Evolutionary conservation across 2,888 invertebrate genomes (phyloP).

Genomic region (Globia sparganii): DNA sequence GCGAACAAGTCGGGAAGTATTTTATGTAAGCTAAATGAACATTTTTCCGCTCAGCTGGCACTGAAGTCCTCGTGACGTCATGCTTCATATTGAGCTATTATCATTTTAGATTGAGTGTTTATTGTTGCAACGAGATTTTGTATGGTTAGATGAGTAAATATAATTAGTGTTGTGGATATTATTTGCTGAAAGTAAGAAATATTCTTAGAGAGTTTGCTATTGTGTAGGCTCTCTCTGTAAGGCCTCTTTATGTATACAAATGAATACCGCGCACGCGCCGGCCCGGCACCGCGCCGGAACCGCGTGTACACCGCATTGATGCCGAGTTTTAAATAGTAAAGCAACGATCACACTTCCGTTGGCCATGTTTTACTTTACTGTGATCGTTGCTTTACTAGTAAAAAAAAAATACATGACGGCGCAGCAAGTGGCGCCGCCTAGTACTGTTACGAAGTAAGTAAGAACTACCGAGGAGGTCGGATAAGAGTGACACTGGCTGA

Average conservation of each 20-base stretch:
- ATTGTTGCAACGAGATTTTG: constrained; percentile 40
- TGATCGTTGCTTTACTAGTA: background rate
- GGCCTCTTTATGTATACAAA: background rate
- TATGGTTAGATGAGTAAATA: constrained; percentile 7
- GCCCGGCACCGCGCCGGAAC: no score
- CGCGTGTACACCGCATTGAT: no score
- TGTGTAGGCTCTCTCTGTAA: background rate
- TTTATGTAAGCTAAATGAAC: constrained; percentile 81
- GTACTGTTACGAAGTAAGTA: background rate
- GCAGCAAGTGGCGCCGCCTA: background rate
- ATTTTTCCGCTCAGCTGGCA: constrained; percentile 76
- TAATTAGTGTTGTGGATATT: background rate
- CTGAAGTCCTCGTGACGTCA: constrained; percentile 63
- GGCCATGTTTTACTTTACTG: background rate
- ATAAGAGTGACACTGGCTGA: background rate
- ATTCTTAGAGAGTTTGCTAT: background rate
- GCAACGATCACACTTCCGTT: background rate
- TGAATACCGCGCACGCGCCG: background rate
- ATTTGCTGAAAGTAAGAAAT: background rate
- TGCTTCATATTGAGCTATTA: constrained; percentile 57
- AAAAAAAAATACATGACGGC: background rate
- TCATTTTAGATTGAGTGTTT: constrained; percentile 51
- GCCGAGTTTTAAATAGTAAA: no score
- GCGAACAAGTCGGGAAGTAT: constrained; percentile 69
- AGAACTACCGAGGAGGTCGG: background rate